Evolutionary conservation across 2,888 invertebrate genomes (phyloP).

Genomic region (Hylaea fasciaria): DNA sequence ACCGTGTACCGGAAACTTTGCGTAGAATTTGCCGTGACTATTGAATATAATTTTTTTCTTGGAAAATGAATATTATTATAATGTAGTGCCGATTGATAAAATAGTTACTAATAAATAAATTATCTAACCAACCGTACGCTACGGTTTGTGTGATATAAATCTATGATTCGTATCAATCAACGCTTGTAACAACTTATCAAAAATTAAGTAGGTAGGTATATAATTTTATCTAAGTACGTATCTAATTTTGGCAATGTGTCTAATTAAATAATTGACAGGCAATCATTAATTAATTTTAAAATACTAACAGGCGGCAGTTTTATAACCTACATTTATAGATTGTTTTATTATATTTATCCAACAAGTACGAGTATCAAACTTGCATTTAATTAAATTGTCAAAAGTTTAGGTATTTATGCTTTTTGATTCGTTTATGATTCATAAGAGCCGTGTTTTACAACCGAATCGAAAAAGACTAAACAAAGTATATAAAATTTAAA

Average conservation of each 20-base stretch:
- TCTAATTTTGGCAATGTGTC: constrained; percentile 15
- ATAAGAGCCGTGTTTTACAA: constrained; percentile 16
- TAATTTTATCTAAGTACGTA: constrained; percentile 1
- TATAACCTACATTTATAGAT: constrained; percentile 20
- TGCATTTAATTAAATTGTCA: constrained; percentile 29
- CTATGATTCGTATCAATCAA: constrained; percentile 15
- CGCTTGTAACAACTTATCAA: constrained; percentile 11
- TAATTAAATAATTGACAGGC: constrained; percentile 34
- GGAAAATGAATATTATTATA: too few relatives aligned
- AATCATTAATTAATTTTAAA: constrained; percentile 28
- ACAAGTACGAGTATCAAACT: background rate
- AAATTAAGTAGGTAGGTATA: background rate
- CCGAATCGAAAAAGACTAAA: constrained; percentile 16
- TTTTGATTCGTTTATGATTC: constrained; percentile 24
- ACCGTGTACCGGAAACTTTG: constrained; percentile 13
- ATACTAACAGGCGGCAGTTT: constrained; percentile 23
- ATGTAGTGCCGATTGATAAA: too few relatives aligned
- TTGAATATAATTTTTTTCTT: too few relatives aligned
- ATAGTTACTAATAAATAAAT: too few relatives aligned
- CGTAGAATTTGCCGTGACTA: constrained; percentile 8
- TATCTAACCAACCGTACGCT: too few relatives aligned
- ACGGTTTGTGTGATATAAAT: constrained; percentile 15
- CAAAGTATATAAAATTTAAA: background rate
- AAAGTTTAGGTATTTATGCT: constrained; percentile 20
- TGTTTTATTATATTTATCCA: constrained; percentile 16